phyloP scores from a whole-genome alignment of 1,140 invertebrate genomes.

The Achatina immaculata region DNA sequence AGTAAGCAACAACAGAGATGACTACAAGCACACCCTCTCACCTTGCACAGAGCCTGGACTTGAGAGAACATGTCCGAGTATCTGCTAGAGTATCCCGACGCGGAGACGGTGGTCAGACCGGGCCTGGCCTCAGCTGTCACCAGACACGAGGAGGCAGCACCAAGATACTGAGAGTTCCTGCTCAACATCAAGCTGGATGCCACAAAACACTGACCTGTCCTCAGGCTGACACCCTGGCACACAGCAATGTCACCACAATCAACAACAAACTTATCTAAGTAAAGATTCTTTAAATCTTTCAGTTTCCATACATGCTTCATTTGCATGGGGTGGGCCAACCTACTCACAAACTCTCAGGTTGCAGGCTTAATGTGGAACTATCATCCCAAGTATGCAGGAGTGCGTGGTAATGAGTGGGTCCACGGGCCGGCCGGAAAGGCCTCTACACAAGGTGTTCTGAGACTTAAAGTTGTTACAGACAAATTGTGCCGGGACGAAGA shows the following conservation, averaged over 20 bases:
- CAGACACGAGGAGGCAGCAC: not conserved
- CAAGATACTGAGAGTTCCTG: not conserved
- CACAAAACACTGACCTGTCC: slow-evolving; percentile 3
- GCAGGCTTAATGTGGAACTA: not conserved
- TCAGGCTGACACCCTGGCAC: not conserved
- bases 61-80: not conserved
- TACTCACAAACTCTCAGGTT: too few species aligned
- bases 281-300: not conserved
- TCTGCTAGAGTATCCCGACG: not conserved
- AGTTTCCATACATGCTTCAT: not conserved
- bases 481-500: too few species aligned
- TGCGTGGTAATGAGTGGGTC: not conserved
- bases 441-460: too few species aligned
- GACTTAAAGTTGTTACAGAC: too few species aligned
- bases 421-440: too few species aligned
- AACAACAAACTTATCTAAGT: not conserved
- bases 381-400: not conserved
- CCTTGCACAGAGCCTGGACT: slow-evolving; percentile 5
- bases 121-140: slow-evolving; percentile 10
- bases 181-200: slow-evolving; percentile 21
- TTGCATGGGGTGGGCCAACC: too few species aligned
- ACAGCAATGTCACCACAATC: too few species aligned
- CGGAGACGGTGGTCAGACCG: not conserved
- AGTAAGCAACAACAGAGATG: too few species aligned
- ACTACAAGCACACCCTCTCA: too few species aligned